Evolutionary conservation across 37 sponge, comb jelly and placozoan genomes (phyloP), one percentile per base, ranked within the genome.

Genomic region (Mnemiopsis leidyi): DNA sequence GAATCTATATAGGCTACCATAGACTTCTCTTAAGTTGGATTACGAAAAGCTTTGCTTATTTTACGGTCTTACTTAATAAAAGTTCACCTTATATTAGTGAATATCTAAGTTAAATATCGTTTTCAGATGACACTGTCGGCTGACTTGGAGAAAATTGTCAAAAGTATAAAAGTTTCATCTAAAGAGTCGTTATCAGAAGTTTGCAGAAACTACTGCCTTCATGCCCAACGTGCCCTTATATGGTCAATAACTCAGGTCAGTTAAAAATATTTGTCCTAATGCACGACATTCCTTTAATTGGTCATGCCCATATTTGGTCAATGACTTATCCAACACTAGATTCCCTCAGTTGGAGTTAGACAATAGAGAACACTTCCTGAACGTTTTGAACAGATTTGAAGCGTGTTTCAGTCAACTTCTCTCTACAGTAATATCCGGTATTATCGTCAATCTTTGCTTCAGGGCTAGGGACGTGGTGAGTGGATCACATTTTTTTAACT

Each of bases 391-490:
- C 37, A 28, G 82, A 33, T 79, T 29, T 29, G 82, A 79, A 35
- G 82, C 82, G 38, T 79, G 82, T 29, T 79, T 79, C 37, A 36
- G 37, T 79, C 82, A 79, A 31, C 82, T 79, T 1, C 37, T 79
- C 35, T 79, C 82, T 29, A 36, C 82, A 13, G 82, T 35, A 16
- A 21, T 79, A 23, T 31, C 82, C 21, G 36, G 82, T 36, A 23
- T 79, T 9, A 79, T 79, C 36, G 38, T 35, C 1, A 1, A 2
- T 9, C 37, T 79, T 9, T 79, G 82, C 36, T 79, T 79, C 36
- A 79, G 82, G 38, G 7, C 29, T 18, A 5, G 61, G 61, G 13
- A 48, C 61, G 5, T 48, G 13, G 61, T 48, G 13, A 48, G 61
- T 48, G 13, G 13, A n/a, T n/a, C n/a, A n/a, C n/a, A n/a, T n/a